These are phyloP conservation scores for Ascaphus truei DNA, from an alignment of 2,113 vertebrate genomes.

Conservation along the genomic window DNA sequence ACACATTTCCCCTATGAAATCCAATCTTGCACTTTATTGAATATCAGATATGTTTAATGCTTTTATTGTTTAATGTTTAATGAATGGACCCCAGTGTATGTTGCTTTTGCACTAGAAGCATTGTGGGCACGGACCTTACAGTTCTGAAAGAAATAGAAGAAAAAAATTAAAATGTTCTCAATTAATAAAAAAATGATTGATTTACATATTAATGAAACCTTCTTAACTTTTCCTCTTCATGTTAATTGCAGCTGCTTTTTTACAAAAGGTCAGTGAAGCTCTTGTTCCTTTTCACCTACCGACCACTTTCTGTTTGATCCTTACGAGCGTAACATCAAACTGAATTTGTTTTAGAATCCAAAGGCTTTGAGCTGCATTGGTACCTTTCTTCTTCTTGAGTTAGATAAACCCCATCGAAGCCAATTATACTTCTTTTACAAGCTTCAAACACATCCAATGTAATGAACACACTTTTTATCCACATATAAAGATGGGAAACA, in stretches of 20 bases:
- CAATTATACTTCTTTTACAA: slow-evolving; percentile 1
- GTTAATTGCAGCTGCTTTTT: neutral
- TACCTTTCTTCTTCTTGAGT: neutral
- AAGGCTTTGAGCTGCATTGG: neutral
- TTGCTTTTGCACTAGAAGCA: too few species aligned
- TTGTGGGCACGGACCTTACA: too few species aligned
- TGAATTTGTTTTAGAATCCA: neutral
- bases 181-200: neutral
- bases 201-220: neutral
- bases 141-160: too few species aligned
- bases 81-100: too few species aligned
- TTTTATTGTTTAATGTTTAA: too few species aligned
- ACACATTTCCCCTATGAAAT: too few species aligned
- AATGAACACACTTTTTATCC: neutral
- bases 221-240: neutral
- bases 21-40: too few species aligned
- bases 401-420: slow-evolving; percentile 6
- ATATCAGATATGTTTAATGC: too few species aligned
- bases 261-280: slow-evolving; percentile 6
- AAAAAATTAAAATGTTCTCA: too few species aligned
- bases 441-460: slow-evolving; percentile 22
- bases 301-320: slow-evolving; percentile 21
- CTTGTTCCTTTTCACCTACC: slow-evolving; percentile 13
- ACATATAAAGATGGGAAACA: slow-evolving; percentile 4
- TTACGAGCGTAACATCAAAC: neutral